Evolutionary conservation across 1,140 invertebrate genomes (phyloP).

Genomic region (Homarus americanus): DNA sequence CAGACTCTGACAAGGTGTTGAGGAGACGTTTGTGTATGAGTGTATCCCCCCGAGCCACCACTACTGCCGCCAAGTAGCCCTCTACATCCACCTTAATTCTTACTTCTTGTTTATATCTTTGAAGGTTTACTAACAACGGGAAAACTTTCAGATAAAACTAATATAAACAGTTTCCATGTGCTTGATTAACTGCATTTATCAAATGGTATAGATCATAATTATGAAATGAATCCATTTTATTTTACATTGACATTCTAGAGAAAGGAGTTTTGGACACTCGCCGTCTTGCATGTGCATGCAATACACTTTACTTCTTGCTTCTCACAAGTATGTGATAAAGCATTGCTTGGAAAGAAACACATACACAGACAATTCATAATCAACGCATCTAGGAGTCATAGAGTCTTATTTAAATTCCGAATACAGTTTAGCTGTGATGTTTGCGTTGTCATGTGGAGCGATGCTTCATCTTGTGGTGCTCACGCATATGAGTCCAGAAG

Average conservation of each 20-base stretch:
- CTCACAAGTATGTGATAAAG: constrained; percentile 52
- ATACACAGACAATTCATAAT: constrained; percentile 69
- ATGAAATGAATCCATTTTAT: neutral
- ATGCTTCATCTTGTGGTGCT: neutral
- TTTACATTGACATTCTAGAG: neutral
- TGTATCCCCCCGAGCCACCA: too few species aligned
- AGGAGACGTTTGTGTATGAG: too few species aligned
- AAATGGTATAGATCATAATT: neutral
- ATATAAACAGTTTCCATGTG: neutral
- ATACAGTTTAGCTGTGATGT: neutral
- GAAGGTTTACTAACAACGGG: too few species aligned
- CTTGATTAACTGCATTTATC: neutral
- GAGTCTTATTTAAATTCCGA: constrained; percentile 69
- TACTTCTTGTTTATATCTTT: too few species aligned
- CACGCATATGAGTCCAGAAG: neutral
- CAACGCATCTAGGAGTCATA: constrained; percentile 68
- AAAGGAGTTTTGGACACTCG: constrained; percentile 43
- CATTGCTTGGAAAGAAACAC: constrained; percentile 67
- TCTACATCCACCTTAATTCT: too few species aligned
- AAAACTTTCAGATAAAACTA: too few species aligned
- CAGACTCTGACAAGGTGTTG: too few species aligned
- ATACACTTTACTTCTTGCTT: constrained; percentile 37
- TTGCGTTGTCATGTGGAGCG: neutral
- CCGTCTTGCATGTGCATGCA: constrained; percentile 53
- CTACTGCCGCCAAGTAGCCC: too few species aligned